Evolutionary conservation across 2,888 invertebrate species (phyloP), one percentile per base, ranked within the genome.

Genomic region (Catocala fraxini): DNA sequence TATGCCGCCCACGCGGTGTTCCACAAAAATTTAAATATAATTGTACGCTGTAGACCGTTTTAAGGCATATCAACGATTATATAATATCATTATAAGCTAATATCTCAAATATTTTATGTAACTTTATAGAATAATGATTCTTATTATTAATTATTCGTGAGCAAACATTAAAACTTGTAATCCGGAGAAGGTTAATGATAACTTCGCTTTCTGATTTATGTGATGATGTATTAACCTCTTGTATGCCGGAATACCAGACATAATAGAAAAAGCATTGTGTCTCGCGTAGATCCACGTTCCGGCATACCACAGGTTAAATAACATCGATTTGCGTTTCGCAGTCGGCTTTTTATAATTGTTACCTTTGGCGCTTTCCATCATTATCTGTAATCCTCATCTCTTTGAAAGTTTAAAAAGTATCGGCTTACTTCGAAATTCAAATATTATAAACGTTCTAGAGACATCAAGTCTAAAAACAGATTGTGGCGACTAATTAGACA

Each of bases 101-200:
- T 15, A 35, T 35, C 35, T 6, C 7, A 35, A 35, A 35, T 5
- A 35, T 41, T 48, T 46, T 46, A 46, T 52, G 12, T 41, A 33
- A 52, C 15, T 34, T 71, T 59, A 48, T 51, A 57, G 66, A 62
- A 65, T 12, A 56, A 55, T 73, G 59, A 60, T 68, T 69, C 60
- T 54, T 56, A 56, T 58, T 57, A 52, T 47, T 62, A 55, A 69
- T 72, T 56, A 62, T 57, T 64, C 25, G 54, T 66, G 45, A 49
- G 33, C 45, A 65, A 63, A 67, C 59, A 70, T 63, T 35, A 51
- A 47, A 63, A 59, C 48, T 49, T 46, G 47, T 46, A 54, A n/a
- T 9, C 60, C 5, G 25, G 47, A 61, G 72, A 73, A 71, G 63
- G 69, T 69, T 69, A 77, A 75, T 69, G 57, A 64, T 69, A 64